Base-by-base conservation (phyloP, 2,888 invertebrate species). In the Gymnoscelis rufifasciata region DNA sequence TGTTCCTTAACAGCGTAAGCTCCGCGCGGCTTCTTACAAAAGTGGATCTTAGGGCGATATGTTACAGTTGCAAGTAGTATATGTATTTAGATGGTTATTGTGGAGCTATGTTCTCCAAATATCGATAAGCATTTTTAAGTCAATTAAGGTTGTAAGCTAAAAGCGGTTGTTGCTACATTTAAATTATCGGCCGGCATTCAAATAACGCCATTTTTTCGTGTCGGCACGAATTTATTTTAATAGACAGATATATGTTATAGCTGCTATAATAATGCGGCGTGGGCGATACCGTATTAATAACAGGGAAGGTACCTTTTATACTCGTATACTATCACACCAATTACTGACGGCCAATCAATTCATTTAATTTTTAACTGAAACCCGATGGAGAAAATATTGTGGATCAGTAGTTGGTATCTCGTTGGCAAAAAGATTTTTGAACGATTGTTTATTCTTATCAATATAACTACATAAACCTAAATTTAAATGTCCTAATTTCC, bases 131-230 rank as follows among this genome's bases (percentile, higher is more conserved):
- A 86, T 87, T 88, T 88, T 88, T 88, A 87, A 87, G 87, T 88
- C 87, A 88, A 88, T 87, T 88, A 88, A 86, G 86, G 87, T 84
- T 88, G 87, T 88, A 87, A 86, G 87, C 84, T 88, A 87, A 88
- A 88, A 86, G 87, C 86, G 80, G 86, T 87, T 88, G 87, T 87
- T 87, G 84, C 86, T 88, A 87, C 87, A 88, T 88, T 88, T 88
- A 88, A 87, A 87, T 87, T 88, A 88, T 87, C 83, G 86, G 86
- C 75, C 80, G 82, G 84, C 86, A 88, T 84, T 86, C 83, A 84
- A 86, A 86, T 87, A 88, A 83, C 86, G 86, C 84, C 80, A 86
- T 84, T 87, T 88, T 87, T 86, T 84, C 76, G 78, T 86, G 86
- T 86, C 86, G 82, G 84, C 86, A 86, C 82, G 81, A 84, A 82